Percentiles rank a stretch among this genome's conserved stretches.
phyloP scores from a whole-genome alignment of 2,888 invertebrate species.

The Congeria kusceri region DNA sequence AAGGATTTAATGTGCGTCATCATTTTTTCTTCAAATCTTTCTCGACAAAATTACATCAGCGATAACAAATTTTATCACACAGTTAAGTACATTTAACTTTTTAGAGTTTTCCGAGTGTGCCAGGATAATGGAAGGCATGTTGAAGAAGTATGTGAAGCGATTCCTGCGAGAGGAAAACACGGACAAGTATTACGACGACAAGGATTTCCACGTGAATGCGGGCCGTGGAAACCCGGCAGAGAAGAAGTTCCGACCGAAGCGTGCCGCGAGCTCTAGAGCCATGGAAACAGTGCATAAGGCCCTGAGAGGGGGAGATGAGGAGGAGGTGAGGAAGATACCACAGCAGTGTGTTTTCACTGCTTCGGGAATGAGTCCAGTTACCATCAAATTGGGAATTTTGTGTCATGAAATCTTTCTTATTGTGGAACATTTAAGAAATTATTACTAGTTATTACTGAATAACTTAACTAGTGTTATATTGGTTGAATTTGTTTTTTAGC shows the following conservation, averaged over 20 bases:
- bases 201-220: slow-evolving; percentile 52
- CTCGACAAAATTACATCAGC: too few relatives aligned
- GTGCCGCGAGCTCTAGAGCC: slow-evolving; percentile 68
- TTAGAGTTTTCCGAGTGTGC: slow-evolving; percentile 71
- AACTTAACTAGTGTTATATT: too few relatives aligned
- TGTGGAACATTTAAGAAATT: too few relatives aligned
- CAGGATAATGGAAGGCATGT: slow-evolving; percentile 56
- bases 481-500: too few relatives aligned
- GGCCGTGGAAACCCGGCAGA: slow-evolving; percentile 30
- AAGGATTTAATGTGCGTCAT: too few relatives aligned
- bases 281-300: slow-evolving; percentile 67
- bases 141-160: slow-evolving; percentile 66
- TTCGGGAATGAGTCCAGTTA: too few relatives aligned
- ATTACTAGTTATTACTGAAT: too few relatives aligned
- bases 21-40: too few relatives aligned
- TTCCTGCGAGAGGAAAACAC: slow-evolving; percentile 59
- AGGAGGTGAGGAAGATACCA: slow-evolving; percentile 37
- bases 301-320: slow-evolving; percentile 61
- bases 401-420: too few relatives aligned
- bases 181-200: slow-evolving; percentile 60
- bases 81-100: slow-evolving; percentile 6
- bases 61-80: too few relatives aligned
- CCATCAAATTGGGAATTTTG: too few relatives aligned
- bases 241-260: slow-evolving; percentile 64
- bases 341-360: too few relatives aligned